Percentiles rank a stretch among this genome's conserved stretches.
These are phyloP conservation scores for Tenthredo amoena DNA, from an alignment of 2,888 invertebrate genomes.

Conservation along the genomic window DNA sequence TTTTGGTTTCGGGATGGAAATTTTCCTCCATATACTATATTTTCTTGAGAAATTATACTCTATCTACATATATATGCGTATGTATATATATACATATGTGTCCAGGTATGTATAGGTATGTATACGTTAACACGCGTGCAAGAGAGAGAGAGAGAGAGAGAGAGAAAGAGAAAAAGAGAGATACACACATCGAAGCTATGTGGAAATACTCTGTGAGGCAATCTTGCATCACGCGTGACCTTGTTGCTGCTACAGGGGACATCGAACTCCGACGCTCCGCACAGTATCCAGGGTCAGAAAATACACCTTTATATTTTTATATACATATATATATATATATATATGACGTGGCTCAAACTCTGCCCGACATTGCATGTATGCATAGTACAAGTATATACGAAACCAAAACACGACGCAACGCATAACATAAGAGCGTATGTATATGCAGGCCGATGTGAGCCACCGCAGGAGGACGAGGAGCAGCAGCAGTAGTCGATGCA, in stretches of 20 bases:
- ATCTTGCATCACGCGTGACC: conserved; percentile 71
- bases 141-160: not conserved
- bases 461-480: not conserved
- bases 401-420: not conserved
- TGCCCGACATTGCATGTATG: not conserved
- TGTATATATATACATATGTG: not conserved
- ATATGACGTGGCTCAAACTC: not conserved
- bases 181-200: conserved; percentile 4
- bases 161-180: not conserved
- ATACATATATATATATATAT: not conserved
- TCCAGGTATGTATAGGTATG: not conserved
- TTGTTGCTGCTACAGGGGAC: conserved; percentile 68
- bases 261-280: conserved; percentile 65
- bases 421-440: not conserved
- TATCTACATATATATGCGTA: not conserved
- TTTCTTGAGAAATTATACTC: no score
- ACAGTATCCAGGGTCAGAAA: conserved; percentile 69
- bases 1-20: no score
- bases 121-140: not conserved
- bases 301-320: conserved; percentile 45
- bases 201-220: conserved; percentile 46
- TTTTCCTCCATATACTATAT: no score
- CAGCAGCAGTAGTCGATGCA: not conserved
- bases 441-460: not conserved
- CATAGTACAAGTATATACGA: not conserved